Conservation (phyloP, 92 coral and sea anemone species). For the Epizoanthus fatuus region DNA sequence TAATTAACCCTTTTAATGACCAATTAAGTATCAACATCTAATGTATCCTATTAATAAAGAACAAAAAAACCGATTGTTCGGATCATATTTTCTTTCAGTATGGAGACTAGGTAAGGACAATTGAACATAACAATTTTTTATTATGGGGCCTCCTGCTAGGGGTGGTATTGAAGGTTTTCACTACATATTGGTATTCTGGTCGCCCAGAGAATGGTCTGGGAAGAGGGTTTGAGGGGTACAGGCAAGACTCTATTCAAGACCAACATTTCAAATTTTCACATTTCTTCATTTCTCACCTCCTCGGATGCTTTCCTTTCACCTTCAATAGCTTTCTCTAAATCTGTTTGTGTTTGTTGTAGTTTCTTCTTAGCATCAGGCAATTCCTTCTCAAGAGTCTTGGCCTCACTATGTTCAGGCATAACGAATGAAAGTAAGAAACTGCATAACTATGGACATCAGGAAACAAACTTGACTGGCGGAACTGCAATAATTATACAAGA, state of each 20-base stretch:
- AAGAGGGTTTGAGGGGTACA: too few relatives aligned
- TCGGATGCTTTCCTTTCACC: conserved; percentile 88
- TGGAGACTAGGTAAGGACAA: too few relatives aligned
- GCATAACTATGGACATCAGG: background rate
- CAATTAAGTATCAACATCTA: too few relatives aligned
- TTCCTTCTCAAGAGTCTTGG: conserved; percentile 84
- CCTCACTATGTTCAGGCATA: conserved; percentile 70
- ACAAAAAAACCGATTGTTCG: background rate
- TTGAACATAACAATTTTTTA: too few relatives aligned
- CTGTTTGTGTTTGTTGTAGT: conserved; percentile 72
- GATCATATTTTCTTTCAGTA: background rate
- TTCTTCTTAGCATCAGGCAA: conserved; percentile 81
- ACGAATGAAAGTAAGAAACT: background rate
- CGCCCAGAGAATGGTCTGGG: too few relatives aligned
- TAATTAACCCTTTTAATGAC: too few relatives aligned
- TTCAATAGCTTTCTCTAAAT: conserved; percentile 77
- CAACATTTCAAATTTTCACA: background rate
- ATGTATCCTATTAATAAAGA: background rate
- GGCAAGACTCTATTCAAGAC: too few relatives aligned
- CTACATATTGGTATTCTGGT: too few relatives aligned
- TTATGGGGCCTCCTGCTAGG: too few relatives aligned
- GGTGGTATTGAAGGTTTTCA: too few relatives aligned
- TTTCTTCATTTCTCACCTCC: conserved; percentile 71
- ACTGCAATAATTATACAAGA: background rate
- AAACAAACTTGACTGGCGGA: background rate